Evolutionary conservation across 64 coral and sea anemone species (phyloP), one percentile per base, ranked within the genome.

Genomic region (Actinia equina): DNA sequence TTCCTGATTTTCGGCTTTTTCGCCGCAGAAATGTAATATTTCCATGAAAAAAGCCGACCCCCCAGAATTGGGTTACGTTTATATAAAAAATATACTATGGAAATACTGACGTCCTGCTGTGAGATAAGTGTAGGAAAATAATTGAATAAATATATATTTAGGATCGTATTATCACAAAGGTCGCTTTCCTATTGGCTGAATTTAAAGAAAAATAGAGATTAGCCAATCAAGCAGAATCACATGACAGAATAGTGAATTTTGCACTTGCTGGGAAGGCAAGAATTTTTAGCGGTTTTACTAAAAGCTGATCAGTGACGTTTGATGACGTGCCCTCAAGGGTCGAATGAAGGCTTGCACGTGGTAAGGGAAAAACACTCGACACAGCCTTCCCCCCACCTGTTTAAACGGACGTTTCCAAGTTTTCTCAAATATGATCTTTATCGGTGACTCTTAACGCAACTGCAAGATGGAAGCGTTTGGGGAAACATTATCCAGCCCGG

Each of bases 361-460:
- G 78, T 81, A 37, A n/a, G 49, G 27, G 13, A 41, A 41, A 74
- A 74, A 30, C 27, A 1, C 26, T 74, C 69, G 52, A 49, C 78
- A 81, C 78, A 81, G 78, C 17, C 78, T 49, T 81, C 44, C 78
- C 26, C 43, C 30, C 83, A 85, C 83, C 83, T 85, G 83, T 85
- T 85, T 85, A 85, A 85, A 85, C 83, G 83, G 23, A 85, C 49
- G 52, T 82, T 82, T 82, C 19, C 45, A 51, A 52, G 83, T 59
- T 59, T 85, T 61, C 59, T 85, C 26, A 60, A 85, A 85, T 42
- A 42, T 85, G 83, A 85, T 85, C 19, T n/a, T 53, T 58, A 85
- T 85, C 83, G 45, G 2, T 85, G 83, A 57, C 83, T 61, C 59
- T 62, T 58, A 19, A 57, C 49, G 80, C 83, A n/a, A 52, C 44